Percentiles rank a stretch among this genome's conserved stretches.
Conservation (phyloP, 2,888 invertebrate genomes). For the Mactromeris polynyma region DNA sequence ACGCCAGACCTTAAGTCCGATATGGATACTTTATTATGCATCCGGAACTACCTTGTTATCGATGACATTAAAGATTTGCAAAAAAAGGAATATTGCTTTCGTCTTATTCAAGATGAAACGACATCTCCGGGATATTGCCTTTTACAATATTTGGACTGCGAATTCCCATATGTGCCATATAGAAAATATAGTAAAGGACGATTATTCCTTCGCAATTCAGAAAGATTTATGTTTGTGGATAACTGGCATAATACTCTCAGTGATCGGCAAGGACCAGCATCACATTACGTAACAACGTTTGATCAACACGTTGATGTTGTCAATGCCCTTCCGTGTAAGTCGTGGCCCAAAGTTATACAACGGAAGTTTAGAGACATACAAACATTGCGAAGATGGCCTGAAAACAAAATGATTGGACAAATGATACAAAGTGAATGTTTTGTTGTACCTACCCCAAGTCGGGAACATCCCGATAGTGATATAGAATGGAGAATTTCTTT, state of each 20-base stretch:
- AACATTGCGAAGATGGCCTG: background rate
- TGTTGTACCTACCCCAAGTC: constrained; percentile 12
- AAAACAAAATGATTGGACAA: background rate
- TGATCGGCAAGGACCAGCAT: background rate
- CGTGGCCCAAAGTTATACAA: background rate
- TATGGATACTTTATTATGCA: background rate
- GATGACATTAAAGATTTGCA: background rate
- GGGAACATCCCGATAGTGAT: background rate
- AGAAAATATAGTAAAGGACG: background rate
- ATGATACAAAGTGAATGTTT: background rate
- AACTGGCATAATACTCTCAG: background rate
- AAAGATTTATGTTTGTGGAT: background rate
- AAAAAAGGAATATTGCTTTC: background rate
- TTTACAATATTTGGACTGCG: background rate
- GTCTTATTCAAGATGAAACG: background rate
- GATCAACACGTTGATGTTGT: background rate
- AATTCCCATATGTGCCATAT: background rate
- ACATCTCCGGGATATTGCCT: constrained; percentile 10
- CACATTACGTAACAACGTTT: background rate
- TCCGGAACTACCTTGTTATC: background rate
- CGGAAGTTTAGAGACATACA: background rate
- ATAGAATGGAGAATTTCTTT: constrained; percentile 48
- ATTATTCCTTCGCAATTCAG: background rate
- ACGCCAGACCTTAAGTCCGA: background rate
- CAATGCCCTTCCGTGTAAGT: background rate